These are phyloP conservation scores for Burhinus bistriatus DNA, from an alignment of 2,113 vertebrate genomes.

Conservation along the genomic window DNA sequence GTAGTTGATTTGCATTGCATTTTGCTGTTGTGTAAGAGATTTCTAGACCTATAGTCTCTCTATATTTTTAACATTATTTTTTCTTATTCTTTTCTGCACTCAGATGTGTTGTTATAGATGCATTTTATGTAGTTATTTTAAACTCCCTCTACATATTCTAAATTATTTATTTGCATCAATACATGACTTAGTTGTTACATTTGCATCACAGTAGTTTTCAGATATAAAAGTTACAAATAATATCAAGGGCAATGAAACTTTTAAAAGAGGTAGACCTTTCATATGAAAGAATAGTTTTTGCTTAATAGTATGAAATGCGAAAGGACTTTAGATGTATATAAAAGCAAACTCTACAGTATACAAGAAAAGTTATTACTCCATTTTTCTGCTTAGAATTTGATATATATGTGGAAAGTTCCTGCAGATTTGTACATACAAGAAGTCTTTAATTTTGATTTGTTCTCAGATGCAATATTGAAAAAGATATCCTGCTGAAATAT, in stretches of 20 bases:
- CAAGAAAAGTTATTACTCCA: background rate
- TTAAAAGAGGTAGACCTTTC: background rate
- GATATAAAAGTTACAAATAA: background rate
- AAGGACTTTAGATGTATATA: background rate
- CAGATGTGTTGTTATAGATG: background rate
- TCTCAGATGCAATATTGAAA: background rate
- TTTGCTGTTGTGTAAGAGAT: background rate
- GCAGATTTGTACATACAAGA: background rate
- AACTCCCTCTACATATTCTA: background rate
- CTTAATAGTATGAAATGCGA: background rate
- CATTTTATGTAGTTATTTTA: background rate
- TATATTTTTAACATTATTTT: background rate
- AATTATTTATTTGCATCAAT: background rate
- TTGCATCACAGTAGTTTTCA: background rate
- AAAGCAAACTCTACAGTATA: background rate
- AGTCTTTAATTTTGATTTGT: background rate
- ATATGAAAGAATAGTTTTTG: background rate
- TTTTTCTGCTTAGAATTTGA: background rate
- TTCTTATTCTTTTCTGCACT: background rate
- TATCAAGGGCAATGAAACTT: background rate
- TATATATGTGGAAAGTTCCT: background rate
- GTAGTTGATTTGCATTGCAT: background rate
- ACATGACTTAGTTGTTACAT: background rate
- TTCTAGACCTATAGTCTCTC: background rate
- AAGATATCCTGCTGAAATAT: background rate